These are phyloP conservation scores for Drosophila mayaguana DNA, from an alignment of 2,888 invertebrate species.

Conservation along the genomic window DNA sequence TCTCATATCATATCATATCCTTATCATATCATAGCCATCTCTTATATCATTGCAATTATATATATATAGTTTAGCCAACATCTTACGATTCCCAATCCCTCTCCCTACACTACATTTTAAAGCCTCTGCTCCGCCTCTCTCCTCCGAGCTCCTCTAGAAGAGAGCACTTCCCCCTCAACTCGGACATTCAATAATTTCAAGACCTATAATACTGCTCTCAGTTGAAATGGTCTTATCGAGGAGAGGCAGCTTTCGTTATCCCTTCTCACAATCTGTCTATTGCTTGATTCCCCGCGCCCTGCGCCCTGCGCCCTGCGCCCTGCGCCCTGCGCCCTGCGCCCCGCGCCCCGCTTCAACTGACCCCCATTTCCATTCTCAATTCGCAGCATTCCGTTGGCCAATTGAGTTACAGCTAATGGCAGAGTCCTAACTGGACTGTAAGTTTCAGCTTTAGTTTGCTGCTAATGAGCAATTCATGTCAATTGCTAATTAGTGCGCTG, in stretches of 20 bases:
- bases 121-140: too few relatives aligned
- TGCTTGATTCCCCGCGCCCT: background rate
- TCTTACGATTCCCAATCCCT: background rate
- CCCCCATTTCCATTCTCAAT: conserved; percentile 45
- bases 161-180: background rate
- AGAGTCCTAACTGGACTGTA: conserved; percentile 34
- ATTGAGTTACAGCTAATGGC: conserved; percentile 23
- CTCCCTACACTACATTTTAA: background rate
- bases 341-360: too few relatives aligned
- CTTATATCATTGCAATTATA: too few relatives aligned
- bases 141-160: background rate
- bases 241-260: background rate
- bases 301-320: too few relatives aligned
- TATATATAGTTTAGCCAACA: too few relatives aligned
- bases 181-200: background rate
- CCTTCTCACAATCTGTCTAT: conserved; percentile 1
- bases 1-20: too few relatives aligned
- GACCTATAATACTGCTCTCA: background rate
- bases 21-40: too few relatives aligned
- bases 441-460: conserved; percentile 68
- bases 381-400: conserved; percentile 34
- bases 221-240: background rate
- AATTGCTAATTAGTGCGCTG: conserved; percentile 82
- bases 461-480: conserved; percentile 83
- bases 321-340: too few relatives aligned